Evolutionary conservation across 2,888 invertebrate genomes (phyloP), one percentile per base, ranked within the genome.

Genomic region (Branchipolynoe longqiensis): DNA sequence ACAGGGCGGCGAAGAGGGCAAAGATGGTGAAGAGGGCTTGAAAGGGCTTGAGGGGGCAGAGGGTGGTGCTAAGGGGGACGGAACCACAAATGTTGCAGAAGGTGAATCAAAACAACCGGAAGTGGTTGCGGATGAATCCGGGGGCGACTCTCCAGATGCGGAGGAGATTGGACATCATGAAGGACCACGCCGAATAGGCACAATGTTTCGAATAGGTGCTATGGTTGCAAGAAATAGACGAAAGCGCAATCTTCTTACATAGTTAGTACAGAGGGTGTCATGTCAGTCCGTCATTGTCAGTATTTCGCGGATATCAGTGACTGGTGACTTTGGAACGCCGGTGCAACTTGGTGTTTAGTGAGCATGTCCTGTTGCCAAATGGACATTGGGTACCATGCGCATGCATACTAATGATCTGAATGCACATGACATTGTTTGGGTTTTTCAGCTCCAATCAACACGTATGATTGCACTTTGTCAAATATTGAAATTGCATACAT

Each of bases 141-240:
- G n/a, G 1, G 78, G 41, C 0, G 78, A 78, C 31, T 78, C 78
- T 6, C 25, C 78, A 2, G 78, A 78, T 18, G 78, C 78, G 41
- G 78, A 78, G 28, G 78, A 78, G 31, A 54, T 78, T 14, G 78
- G 41, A 2, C 28, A 18, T 0, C 28, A 41, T 18, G 48, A 25
- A 18, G 41, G 48, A 8, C 78, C 78, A 28, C 18, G 78, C 14
- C 22, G 78, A 48, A 41, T 78, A 8, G 78, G 78, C 0, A 25
- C 78, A n/a, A 48, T 78, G 28, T 78, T 78, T 25, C 41, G 54
- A 48, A 78, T 78, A 48, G 78, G 78, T 18, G 14, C 54, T 18
- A 48, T 78, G 48, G 48, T 78, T 41, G 78, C 78, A 1, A 78
- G 54, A 31, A 25, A 54, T 6, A 78, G 22, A 48, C 78, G 78